Base-by-base conservation (phyloP, 1,140 invertebrate species). In the Amphibalanus amphitrite region DNA sequence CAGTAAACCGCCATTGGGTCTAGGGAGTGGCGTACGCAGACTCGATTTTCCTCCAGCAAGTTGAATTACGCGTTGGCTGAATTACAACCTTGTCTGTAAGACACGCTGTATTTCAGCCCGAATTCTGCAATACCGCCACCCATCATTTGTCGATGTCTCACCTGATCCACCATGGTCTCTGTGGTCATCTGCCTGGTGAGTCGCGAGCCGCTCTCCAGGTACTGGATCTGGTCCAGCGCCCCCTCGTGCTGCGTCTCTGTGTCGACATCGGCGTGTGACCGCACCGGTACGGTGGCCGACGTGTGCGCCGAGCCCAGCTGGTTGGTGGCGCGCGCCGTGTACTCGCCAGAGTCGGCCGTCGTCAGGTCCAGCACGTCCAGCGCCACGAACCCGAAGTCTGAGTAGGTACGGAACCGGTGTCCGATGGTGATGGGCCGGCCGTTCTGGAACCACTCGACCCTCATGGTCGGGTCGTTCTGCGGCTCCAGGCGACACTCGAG, bases 391-490 rank as follows among this genome's bases (percentile, higher is more conserved):
- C 93, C 93, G 79, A 96, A 96, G 76, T 96, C 93, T 75, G 93
- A 92, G 76, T 95, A 95, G n/a, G 93, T 95, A 78, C 90, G 87
- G 81, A 95, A 95, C 77, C 93, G 85, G 10, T 92, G 92, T 76
- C 89, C 65, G 89, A 72, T 77, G 74, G 74, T 78, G n/a, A 84
- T 73, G 38, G 82, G 91, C 74, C 88, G 83, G 67, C 93, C 95
- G 81, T 99, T 97, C 28, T 92, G 90, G 78, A 95, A 92, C 97
- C 97, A 99, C 76, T 98, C 94, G 6, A 99, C 90, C 79, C 85
- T 89, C 93, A 99, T 96, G 8, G 88, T 89, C 0, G 93, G 87
- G 82, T 99, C 96, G 33, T 94, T 93, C 70, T 97, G 89, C 6
- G 96, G 97, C 78, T 93, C 89, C 40, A 97, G 82, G 71, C 93